A percentile compares a stretch with the other conserved stretches of the same genome.
phyloP scores from a whole-genome alignment of 2,888 invertebrate genomes.

The Cantharis rustica region DNA sequence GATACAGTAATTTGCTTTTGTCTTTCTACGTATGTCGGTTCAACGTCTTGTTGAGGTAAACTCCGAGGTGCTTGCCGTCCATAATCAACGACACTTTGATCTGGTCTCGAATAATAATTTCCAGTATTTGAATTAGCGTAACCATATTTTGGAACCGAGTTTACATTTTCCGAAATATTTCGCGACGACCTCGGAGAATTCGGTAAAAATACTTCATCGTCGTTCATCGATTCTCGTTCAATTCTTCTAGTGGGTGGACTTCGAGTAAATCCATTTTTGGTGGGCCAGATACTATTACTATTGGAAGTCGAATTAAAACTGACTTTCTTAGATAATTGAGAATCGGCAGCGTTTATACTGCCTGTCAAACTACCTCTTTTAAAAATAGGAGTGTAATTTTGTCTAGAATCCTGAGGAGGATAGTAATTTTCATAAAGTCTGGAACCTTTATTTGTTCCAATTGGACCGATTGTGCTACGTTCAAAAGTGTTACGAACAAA shows the following conservation, averaged over 20 bases:
- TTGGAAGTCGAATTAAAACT: conserved; percentile 56
- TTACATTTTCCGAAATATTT: not conserved
- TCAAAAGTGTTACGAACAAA: conserved; percentile 42
- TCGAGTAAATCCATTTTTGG: conserved; percentile 56
- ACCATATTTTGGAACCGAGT: not conserved
- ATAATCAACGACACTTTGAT: not conserved
- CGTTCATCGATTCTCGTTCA: conserved; percentile 37
- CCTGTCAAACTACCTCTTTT: conserved; percentile 59
- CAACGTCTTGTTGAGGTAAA: not conserved
- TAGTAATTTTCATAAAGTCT: conserved; percentile 23
- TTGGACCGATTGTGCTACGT: conserved; percentile 42
- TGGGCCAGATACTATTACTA: conserved; percentile 53
- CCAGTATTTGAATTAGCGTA: not conserved
- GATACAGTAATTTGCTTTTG: conserved; percentile 45
- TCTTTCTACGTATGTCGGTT: conserved; percentile 27
- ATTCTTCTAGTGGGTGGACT: conserved; percentile 52
- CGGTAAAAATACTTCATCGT: conserved; percentile 52
- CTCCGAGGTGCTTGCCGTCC: not conserved
- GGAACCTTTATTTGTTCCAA: conserved; percentile 23
- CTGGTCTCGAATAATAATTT: not conserved
- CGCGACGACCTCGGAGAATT: conserved; percentile 5
- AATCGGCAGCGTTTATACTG: conserved; percentile 46
- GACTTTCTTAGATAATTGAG: conserved; percentile 57
- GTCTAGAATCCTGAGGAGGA: not conserved
- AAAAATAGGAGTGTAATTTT: conserved; percentile 56